phyloP scores from a whole-genome alignment of 2,797 vertebrate genomes.

The Sorex maritimensis region DNA sequence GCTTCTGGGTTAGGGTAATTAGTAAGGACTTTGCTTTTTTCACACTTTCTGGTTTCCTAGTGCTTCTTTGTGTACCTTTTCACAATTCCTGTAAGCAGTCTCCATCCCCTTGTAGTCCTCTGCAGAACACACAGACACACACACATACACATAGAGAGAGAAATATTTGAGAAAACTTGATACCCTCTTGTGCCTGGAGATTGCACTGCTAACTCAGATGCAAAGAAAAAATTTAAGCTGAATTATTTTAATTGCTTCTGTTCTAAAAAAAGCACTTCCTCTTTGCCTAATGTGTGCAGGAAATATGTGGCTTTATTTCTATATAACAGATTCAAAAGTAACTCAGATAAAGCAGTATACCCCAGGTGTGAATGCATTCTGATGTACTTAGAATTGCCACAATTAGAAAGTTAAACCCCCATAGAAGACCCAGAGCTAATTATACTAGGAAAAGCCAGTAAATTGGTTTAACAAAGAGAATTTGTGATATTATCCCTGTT shows the following conservation, averaged over 20 bases:
- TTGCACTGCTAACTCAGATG: slow-evolving; percentile 47
- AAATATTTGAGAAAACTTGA: background rate
- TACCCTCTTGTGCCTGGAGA: slow-evolving; percentile 50
- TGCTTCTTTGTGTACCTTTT: background rate
- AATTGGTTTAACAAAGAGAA: slow-evolving; percentile 77
- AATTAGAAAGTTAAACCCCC: slow-evolving; percentile 65
- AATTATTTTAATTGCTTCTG: slow-evolving; percentile 71
- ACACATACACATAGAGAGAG: background rate
- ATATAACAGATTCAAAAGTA: slow-evolving; percentile 74
- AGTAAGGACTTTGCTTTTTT: background rate
- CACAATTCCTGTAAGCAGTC: too few species aligned
- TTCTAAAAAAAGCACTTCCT: slow-evolving; percentile 80
- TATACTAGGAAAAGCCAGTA: slow-evolving; percentile 71
- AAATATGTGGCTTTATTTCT: slow-evolving; percentile 82
- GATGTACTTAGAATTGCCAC: slow-evolving; percentile 75
- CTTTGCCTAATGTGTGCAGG: slow-evolving; percentile 70
- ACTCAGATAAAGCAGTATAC: slow-evolving; percentile 70
- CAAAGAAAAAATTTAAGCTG: slow-evolving; percentile 55
- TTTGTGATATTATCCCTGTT: slow-evolving; percentile 79
- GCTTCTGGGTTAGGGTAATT: background rate
- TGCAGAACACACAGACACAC: background rate
- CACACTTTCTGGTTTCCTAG: background rate
- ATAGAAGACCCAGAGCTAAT: slow-evolving; percentile 76
- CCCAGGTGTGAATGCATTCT: slow-evolving; percentile 72
- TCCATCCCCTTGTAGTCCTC: background rate